Conservation (phyloP, 2,113 vertebrate species). For the Sorex fumeus region DNA sequence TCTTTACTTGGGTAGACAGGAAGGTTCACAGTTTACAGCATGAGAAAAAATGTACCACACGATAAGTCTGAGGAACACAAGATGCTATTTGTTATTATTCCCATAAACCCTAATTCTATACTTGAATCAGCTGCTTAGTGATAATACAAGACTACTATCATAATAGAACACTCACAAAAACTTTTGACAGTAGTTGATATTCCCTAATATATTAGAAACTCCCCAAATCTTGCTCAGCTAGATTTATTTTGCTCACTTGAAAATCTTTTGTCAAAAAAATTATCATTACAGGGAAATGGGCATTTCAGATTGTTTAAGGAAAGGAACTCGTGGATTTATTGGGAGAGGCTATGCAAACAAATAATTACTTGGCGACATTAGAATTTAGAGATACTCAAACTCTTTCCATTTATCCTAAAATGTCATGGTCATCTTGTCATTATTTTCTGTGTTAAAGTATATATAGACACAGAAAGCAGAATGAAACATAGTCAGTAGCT, state of each 20-base stretch:
- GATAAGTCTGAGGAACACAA: neutral
- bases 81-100: neutral
- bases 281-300: neutral
- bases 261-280: constrained; percentile 9
- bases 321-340: neutral
- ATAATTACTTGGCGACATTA: neutral
- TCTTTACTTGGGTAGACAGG: neutral
- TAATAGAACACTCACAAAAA: neutral
- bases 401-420: constrained; percentile 24
- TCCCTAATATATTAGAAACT: too few species aligned
- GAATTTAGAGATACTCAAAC: neutral
- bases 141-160: neutral
- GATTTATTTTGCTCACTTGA: constrained; percentile 39
- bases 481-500: neutral
- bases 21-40: neutral
- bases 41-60: neutral
- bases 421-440: neutral
- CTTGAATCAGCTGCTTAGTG: neutral
- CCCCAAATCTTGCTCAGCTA: neutral
- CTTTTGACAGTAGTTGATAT: neutral
- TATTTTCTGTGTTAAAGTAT: too few species aligned
- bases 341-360: neutral
- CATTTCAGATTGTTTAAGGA: constrained; percentile 6
- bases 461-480: too few species aligned
- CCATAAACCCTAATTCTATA: neutral